These are phyloP conservation scores for Clupea harengus DNA, from an alignment of 2,113 vertebrate species.

Conservation along the genomic window DNA sequence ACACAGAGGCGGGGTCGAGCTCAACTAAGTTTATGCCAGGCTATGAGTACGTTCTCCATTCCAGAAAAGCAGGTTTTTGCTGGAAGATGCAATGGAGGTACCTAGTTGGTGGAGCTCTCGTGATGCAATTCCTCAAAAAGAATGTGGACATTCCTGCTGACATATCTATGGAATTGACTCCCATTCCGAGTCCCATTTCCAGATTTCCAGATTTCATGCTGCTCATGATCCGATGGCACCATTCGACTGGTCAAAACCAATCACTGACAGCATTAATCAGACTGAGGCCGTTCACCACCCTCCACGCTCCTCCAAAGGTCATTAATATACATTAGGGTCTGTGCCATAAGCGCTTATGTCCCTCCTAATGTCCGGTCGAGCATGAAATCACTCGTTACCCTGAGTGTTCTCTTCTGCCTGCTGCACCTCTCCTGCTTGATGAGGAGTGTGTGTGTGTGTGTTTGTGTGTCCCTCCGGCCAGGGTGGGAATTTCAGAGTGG, in stretches of 20 bases:
- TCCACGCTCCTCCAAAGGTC: not conserved
- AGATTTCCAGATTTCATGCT: not conserved
- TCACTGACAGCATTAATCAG: not conserved
- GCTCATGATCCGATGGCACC: too few relatives aligned
- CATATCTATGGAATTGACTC: not conserved
- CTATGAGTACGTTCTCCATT: not conserved
- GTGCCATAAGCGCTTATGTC: not conserved
- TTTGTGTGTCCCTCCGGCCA: not conserved
- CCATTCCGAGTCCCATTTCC: not conserved
- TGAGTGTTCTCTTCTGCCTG: conserved; percentile 8
- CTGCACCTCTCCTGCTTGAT: not conserved
- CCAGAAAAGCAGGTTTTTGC: not conserved
- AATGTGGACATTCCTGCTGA: not conserved
- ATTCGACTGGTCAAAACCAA: not conserved
- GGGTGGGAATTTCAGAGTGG: conserved; percentile 10
- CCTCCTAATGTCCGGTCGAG: not conserved
- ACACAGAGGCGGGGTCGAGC: not conserved
- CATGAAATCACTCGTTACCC: conserved; percentile 2
- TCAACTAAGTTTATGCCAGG: not conserved
- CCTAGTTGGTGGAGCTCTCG: not conserved
- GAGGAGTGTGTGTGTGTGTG: conserved; percentile 6
- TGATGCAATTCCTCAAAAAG: not conserved
- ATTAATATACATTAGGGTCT: not conserved
- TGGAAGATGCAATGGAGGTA: not conserved
- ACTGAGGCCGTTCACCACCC: not conserved